Conservation (phyloP, 2,797 vertebrate genomes). For the Allochrocebus solatus region DNA sequence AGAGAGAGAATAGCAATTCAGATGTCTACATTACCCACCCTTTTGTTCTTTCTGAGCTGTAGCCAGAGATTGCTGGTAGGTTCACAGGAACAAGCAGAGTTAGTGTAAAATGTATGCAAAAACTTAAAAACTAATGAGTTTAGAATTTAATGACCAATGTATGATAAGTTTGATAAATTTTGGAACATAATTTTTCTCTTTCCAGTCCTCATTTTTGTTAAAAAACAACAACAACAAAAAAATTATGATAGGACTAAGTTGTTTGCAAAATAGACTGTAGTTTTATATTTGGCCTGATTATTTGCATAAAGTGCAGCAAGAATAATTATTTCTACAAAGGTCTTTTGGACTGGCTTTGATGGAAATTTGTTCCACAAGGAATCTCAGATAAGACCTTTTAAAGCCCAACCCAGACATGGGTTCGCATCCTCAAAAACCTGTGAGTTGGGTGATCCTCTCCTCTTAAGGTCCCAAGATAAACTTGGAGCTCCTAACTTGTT, state of each 20-base stretch:
- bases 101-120: background rate
- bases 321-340: background rate
- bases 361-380: background rate
- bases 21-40: background rate
- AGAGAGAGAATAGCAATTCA: background rate
- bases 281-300: background rate
- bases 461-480: background rate
- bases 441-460: background rate
- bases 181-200: background rate
- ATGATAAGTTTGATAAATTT: background rate
- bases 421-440: background rate
- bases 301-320: background rate
- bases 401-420: background rate
- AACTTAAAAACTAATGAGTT: background rate
- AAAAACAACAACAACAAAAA: background rate
- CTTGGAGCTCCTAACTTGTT: background rate
- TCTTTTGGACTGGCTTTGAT: background rate
- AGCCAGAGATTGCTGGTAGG: background rate
- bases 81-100: background rate
- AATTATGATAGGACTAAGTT: background rate
- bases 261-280: background rate
- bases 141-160: background rate
- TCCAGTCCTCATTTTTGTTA: background rate
- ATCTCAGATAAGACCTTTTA: background rate
- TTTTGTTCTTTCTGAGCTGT: background rate